Base-by-base conservation (phyloP, 2,888 invertebrate species). In the Microdon myrmicae region DNA sequence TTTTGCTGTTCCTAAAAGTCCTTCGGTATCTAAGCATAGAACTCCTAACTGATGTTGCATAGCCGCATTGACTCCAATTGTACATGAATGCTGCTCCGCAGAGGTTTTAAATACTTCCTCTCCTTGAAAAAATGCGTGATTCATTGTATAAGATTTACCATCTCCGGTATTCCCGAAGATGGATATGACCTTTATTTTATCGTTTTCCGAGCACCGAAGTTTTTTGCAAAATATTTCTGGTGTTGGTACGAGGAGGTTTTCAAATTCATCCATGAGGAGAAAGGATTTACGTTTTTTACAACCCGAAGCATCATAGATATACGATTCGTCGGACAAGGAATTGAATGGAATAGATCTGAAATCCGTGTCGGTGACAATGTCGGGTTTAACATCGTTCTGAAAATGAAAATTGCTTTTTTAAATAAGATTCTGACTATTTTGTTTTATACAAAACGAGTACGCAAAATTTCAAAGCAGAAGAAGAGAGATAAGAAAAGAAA, bases 161-260 rank as follows among this genome's bases (percentile, higher is more conserved):
- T 90, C 91, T 0, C 91, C 91, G 0, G 90, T 90, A 72, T 90
- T 92, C 2, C 92, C 92, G 79, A 92, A 90, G 72, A 92, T 90
- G 7, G 91, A 89, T 0, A 92, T 85, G 9, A 91, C 90, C 80
- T 91, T 91, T 8, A 91, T 85, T 75, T 85, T 86, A 17, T 81
- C 78, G 32, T 76, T 79, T 29, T 81, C 81, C 4, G 69, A 68
- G 44, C 77, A 78, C 20, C 69, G 69, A 1, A 76, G 67, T 64
- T 72, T 73, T 60, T 73, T 75, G 72, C 73, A 87, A 84, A 71
- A 84, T 75, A 73, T 31, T 59, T 85, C 83, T 2, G 82, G 80
- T 25, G 81, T 83, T 3, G 82, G 75, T 4, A 88, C 84, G 71
- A 83, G 83, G 7, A 88, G 74, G 67, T 82, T 79, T 76, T 88